phyloP scores from a whole-genome alignment of 2,113 vertebrate genomes.

The Triplophysa tibetana region DNA sequence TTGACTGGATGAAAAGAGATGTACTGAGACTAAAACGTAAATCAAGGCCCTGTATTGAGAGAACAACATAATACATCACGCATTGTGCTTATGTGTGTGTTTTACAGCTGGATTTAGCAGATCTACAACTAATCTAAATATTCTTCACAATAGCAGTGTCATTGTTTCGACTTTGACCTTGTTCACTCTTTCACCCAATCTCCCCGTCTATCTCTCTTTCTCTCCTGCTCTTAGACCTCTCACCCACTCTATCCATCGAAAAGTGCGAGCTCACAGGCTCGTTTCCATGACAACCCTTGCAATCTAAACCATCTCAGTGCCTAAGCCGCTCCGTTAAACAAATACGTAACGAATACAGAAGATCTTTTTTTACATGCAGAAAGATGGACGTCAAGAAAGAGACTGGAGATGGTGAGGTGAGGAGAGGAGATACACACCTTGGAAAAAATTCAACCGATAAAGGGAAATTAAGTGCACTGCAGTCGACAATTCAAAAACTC shows the following conservation, averaged over 20 bases:
- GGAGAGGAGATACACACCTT: no score
- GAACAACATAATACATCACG: background rate
- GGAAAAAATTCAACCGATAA: background rate
- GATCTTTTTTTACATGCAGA: constrained; percentile 18
- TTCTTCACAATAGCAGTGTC: background rate
- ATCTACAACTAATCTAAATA: background rate
- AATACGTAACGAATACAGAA: constrained; percentile 45
- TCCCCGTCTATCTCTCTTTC: constrained; percentile 26
- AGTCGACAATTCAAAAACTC: background rate
- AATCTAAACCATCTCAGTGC: constrained; percentile 50
- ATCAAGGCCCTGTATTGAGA: background rate
- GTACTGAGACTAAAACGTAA: background rate
- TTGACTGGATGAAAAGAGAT: background rate
- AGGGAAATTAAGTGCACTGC: constrained; percentile 1
- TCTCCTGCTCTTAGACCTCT: constrained; percentile 44
- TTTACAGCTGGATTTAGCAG: background rate
- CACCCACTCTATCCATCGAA: constrained; percentile 49
- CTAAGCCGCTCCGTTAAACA: constrained; percentile 45
- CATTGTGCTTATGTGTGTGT: background rate
- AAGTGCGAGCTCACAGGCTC: constrained; percentile 51
- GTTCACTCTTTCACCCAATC: constrained; percentile 10
- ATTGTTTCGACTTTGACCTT: constrained; percentile 11
- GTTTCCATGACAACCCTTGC: constrained; percentile 53
- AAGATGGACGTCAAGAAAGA: constrained; percentile 12
- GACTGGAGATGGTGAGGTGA: background rate